These are phyloP conservation scores for Luidia sarsii DNA, from an alignment of 53 echinoderm and acorn worm genomes.

Conservation along the genomic window DNA sequence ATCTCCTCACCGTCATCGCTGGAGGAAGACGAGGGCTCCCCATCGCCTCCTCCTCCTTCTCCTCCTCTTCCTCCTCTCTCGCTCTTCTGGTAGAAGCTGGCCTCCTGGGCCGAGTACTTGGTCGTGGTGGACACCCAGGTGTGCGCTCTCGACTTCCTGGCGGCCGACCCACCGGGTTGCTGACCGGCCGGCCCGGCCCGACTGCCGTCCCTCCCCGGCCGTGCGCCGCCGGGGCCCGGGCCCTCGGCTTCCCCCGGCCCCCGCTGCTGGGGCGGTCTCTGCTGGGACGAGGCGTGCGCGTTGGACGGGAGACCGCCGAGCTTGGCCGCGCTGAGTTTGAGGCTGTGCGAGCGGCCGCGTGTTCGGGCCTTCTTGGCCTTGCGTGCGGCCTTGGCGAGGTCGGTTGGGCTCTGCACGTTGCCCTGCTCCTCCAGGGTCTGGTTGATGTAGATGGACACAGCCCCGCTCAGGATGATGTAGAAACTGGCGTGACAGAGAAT, in stretches of 20 bases:
- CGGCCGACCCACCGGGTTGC: not conserved
- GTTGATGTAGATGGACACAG: conserved; percentile 97
- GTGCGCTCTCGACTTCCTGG: conserved; percentile 34
- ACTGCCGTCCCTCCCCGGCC: not conserved
- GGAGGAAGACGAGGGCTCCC: conserved; percentile 3
- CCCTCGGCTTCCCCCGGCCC: conserved; percentile 7
- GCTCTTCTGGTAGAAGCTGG: conserved; percentile 37
- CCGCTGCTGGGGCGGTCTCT: not conserved
- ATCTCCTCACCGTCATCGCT: conserved; percentile 2
- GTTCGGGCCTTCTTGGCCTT: conserved; percentile 7
- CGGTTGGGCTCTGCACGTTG: conserved; percentile 54
- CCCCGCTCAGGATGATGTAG: conserved; percentile 88
- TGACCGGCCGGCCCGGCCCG: not conserved
- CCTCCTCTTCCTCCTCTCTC: too few relatives aligned
- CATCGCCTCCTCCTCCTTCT: conserved; percentile 23
- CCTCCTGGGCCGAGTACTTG: conserved; percentile 13
- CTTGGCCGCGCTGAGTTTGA: not conserved
- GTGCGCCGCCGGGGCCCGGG: not conserved
- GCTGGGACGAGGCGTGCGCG: not conserved
- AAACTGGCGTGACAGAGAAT: too few relatives aligned
- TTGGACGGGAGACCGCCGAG: too few relatives aligned
- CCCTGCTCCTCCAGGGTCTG: conserved; percentile 93
- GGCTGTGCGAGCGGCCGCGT: not conserved
- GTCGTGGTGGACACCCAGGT: conserved; percentile 18
- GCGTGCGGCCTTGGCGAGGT: conserved; percentile 14